phyloP scores from a whole-genome alignment of 2,113 vertebrate species.

The Oxygymnocypris stewartii region DNA sequence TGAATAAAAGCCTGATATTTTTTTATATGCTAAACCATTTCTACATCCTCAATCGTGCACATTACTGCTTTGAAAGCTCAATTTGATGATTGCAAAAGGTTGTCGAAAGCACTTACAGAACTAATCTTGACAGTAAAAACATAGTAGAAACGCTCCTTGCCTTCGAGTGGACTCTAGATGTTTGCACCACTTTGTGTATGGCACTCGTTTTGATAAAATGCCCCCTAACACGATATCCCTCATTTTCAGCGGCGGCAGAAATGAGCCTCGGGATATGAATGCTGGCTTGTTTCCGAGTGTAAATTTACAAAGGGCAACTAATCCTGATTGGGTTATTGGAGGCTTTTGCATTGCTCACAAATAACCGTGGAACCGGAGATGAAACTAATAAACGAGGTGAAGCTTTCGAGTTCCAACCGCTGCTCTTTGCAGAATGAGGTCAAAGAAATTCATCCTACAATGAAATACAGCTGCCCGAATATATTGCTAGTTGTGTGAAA shows the following conservation, averaged over 20 bases:
- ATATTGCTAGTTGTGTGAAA: conserved; percentile 11
- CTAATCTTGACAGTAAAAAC: background rate
- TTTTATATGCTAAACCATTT: background rate
- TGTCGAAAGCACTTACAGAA: background rate
- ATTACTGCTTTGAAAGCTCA: background rate
- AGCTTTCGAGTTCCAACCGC: background rate
- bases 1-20: background rate
- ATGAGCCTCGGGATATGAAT: conserved; percentile 8
- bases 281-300: conserved; percentile 6
- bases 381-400: conserved; percentile 34
- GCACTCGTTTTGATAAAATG: conserved; percentile 15
- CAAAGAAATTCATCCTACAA: conserved; percentile 21
- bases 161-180: conserved; percentile 15
- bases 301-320: conserved; percentile 34
- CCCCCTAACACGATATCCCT: background rate
- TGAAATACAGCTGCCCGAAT: background rate
- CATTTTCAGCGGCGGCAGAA: background rate
- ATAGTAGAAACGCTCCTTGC: background rate
- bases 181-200: background rate
- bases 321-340: conserved; percentile 25
- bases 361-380: conserved; percentile 11
- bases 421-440: conserved; percentile 39
- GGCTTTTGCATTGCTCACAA: conserved; percentile 5
- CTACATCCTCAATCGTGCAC: background rate
- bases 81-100: background rate